Conservation (phyloP, 1,140 invertebrate genomes). For the Idris sp. region DNA sequence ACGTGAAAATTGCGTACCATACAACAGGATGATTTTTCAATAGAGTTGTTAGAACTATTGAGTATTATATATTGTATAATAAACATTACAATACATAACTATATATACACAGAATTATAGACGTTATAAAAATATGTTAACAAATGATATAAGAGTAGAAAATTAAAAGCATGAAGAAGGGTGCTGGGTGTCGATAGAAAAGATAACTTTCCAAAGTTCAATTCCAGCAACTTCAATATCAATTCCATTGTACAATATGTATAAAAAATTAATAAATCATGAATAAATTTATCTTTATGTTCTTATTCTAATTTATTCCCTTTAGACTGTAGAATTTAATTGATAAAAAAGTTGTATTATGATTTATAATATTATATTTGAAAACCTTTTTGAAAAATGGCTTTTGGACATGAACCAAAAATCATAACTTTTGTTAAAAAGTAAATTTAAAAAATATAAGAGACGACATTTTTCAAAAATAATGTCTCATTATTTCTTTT, state of each 20-base stretch:
- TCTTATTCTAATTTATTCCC: not conserved
- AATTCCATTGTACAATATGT: constrained; percentile 79
- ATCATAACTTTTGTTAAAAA: no score
- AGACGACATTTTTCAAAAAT: no score
- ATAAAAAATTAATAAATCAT: constrained; percentile 75
- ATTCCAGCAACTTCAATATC: constrained; percentile 74
- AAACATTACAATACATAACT: constrained; percentile 54
- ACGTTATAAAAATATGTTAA: constrained; percentile 70
- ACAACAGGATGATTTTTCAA: constrained; percentile 64
- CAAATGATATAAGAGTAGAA: constrained; percentile 61
- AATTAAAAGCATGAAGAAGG: constrained; percentile 56
- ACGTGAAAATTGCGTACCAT: constrained; percentile 43
- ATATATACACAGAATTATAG: constrained; percentile 72
- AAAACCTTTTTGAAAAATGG: no score
- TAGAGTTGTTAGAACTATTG: constrained; percentile 68
- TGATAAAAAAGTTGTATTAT: no score
- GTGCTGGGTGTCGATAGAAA: constrained; percentile 63
- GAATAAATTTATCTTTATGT: constrained; percentile 52
- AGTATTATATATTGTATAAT: constrained; percentile 77
- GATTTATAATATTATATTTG: no score
- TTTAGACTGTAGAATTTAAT: no score
- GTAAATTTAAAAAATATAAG: no score
- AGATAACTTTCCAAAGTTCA: constrained; percentile 62
- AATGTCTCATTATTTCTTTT: no score
- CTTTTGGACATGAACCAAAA: no score